phyloP scores from a whole-genome alignment of 2,797 vertebrate genomes.

The Austrolebias charrua region DNA sequence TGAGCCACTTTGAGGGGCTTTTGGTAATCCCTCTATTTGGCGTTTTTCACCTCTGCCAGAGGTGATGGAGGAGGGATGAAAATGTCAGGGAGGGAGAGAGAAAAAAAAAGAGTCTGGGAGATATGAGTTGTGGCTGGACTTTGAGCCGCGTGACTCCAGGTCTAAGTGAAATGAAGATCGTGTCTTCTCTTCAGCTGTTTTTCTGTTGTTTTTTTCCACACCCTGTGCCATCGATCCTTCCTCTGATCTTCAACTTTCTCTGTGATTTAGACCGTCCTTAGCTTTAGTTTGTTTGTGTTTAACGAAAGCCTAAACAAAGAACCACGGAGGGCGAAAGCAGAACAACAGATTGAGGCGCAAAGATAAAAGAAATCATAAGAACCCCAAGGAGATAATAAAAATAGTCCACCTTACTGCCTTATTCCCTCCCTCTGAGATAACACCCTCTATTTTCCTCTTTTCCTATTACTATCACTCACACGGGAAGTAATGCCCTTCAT shows the following conservation, averaged over 20 bases:
- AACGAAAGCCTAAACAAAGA: constrained; percentile 64
- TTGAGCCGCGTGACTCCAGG: constrained; percentile 20
- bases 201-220: background rate
- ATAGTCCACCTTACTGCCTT: constrained; percentile 58
- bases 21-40: constrained; percentile 63
- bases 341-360: constrained; percentile 58
- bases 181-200: constrained; percentile 8
- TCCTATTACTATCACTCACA: constrained; percentile 42
- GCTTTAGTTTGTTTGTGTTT: constrained; percentile 54
- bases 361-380: constrained; percentile 62
- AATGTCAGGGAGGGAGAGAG: constrained; percentile 17
- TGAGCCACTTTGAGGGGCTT: constrained; percentile 62
- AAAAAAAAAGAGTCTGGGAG: constrained; percentile 38
- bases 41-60: constrained; percentile 59
- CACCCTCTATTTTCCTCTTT: constrained; percentile 30
- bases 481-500: constrained; percentile 34
- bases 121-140: constrained; percentile 39
- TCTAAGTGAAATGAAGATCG: constrained; percentile 26
- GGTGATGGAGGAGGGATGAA: constrained; percentile 55
- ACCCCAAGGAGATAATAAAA: constrained; percentile 64
- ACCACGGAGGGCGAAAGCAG: constrained; percentile 22
- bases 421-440: constrained; percentile 48
- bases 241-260: constrained; percentile 18
- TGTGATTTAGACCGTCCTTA: constrained; percentile 53
- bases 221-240: constrained; percentile 33